These are phyloP conservation scores for Macropis europaea DNA, from an alignment of 2,888 invertebrate species.

Conservation along the genomic window DNA sequence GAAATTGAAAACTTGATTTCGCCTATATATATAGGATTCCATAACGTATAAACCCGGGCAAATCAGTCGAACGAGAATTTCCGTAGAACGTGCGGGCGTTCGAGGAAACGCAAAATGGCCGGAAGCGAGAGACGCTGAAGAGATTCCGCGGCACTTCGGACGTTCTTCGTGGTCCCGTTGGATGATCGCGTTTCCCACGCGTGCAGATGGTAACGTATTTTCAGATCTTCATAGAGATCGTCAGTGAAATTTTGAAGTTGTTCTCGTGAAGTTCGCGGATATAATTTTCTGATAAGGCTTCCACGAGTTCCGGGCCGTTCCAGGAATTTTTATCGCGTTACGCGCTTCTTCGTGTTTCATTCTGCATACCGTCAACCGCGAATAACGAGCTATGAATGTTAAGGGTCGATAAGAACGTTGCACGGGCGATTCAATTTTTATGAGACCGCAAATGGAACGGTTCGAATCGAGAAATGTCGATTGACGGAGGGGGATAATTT, in stretches of 20 bases:
- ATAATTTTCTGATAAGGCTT: conserved; percentile 9
- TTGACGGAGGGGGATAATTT: too few species aligned
- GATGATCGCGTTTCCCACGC: conserved; percentile 36
- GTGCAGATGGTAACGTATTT: conserved; percentile 31
- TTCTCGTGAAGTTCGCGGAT: conserved; percentile 12
- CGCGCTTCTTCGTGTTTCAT: neutral
- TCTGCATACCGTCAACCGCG: too few species aligned
- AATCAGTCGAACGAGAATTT: conserved; percentile 61
- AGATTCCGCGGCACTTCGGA: too few species aligned
- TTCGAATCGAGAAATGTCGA: too few species aligned
- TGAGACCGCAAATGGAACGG: too few species aligned
- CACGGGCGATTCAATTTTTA: too few species aligned
- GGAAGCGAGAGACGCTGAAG: too few species aligned
- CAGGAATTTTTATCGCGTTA: neutral
- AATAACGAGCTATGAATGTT: too few species aligned
- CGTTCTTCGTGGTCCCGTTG: conserved; percentile 24
- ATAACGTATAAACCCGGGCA: conserved; percentile 58
- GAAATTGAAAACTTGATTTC: conserved; percentile 77
- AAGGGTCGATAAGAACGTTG: too few species aligned
- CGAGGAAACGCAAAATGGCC: neutral
- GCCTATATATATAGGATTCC: conserved; percentile 66
- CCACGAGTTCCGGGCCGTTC: neutral
- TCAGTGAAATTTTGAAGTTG: conserved; percentile 27
- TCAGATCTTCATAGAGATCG: conserved; percentile 28
- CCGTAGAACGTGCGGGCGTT: neutral